Evolutionary conservation across 2,888 invertebrate species (phyloP), one percentile per base, ranked within the genome.

Genomic region (Drosophila setosimentum): DNA sequence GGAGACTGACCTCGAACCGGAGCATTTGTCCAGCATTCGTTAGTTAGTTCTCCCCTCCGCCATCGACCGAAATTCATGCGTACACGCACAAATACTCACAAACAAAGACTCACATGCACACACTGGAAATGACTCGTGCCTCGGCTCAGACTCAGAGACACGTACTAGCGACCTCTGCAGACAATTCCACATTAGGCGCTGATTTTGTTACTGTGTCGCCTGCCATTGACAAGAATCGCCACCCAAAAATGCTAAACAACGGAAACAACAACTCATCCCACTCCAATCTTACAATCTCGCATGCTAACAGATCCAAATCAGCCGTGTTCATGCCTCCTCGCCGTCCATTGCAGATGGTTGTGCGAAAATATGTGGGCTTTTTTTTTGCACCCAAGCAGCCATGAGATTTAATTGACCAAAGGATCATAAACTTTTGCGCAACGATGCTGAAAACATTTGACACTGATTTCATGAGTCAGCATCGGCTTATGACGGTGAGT

Each of bases 321-420:
- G 49, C 69, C 67, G 53, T 67, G 50, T 57, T 71, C 68, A 69
- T 67, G 68, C 45, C 16, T 55, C 66, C 57, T 42, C 13, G n/a
- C 57, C 74, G 50, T 60, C 53, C 65, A 50, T 50, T 61, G 33
- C 40, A 64, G 58, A 66, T 35, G 51, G 61, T 53, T 54, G 70
- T 67, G 73, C 54, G 40, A 61, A 77, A 69, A 77, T 63, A 61
- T 82, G 67, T 50, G 16, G 40, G 16, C 21, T 61, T 49, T 61
- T 68, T 57, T 73, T 62, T 68, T 53, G 73, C 68, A 75, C 71
- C 63, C 58, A 63, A 68, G 54, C 65, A 66, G 62, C 64, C 73
- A 85, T 83, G 91, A 91, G 91, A 92, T 92, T 92, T 92, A 93
- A 93, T 92, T 93, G 92, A 93, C 92, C 91, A 89, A 87, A 89